These are phyloP conservation scores for Gobiocypris rarus DNA, from an alignment of 2,113 vertebrate genomes.

Conservation along the genomic window DNA sequence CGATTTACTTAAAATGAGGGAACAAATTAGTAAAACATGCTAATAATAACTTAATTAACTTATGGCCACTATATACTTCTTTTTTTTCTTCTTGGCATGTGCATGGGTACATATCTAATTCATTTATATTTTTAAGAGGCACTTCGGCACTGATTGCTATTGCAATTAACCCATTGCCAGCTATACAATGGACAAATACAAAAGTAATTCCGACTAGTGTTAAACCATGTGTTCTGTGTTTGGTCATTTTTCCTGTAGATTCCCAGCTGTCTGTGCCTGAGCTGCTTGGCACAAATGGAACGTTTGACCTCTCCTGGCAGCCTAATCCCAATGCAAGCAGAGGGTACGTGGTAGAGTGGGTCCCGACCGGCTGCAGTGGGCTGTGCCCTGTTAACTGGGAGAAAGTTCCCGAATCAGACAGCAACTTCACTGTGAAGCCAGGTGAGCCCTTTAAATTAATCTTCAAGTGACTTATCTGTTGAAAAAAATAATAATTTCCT, in stretches of 20 bases:
- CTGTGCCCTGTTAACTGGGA: constrained; percentile 72
- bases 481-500: background rate
- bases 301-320: constrained; percentile 70
- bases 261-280: constrained; percentile 45
- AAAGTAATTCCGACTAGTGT: no score
- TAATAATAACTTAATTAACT: no score
- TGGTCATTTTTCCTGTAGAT: constrained; percentile 56
- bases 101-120: no score
- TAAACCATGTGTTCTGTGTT: background rate
- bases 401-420: constrained; percentile 62
- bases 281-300: constrained; percentile 38
- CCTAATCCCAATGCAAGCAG: constrained; percentile 56
- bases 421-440: constrained; percentile 65
- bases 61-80: no score
- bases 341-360: constrained; percentile 75
- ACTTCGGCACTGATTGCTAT: background rate
- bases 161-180: background rate
- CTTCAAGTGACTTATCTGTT: background rate
- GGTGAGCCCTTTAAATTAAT: constrained; percentile 54
- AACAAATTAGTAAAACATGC: no score
- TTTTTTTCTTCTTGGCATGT: no score
- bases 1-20: no score
- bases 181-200: background rate
- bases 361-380: constrained; percentile 54
- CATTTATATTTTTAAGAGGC: no score